phyloP scores from a whole-genome alignment of 1,140 invertebrate species.

The Limonius californicus region DNA sequence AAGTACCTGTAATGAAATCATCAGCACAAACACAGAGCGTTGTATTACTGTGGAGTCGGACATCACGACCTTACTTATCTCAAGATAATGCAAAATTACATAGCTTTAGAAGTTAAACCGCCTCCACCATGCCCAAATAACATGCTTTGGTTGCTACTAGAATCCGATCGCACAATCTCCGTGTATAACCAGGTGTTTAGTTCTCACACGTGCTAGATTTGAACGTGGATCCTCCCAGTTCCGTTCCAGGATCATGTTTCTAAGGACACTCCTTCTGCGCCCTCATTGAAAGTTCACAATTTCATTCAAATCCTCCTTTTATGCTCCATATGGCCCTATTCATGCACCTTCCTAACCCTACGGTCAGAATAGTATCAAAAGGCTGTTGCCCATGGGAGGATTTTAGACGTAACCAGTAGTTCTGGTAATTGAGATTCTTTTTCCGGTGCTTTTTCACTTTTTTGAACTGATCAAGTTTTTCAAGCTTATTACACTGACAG shows the following conservation, averaged over 20 bases:
- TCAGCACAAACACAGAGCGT: too few species aligned
- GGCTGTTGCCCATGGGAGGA: background rate
- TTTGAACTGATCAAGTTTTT: too few species aligned
- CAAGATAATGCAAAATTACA: constrained; percentile 20
- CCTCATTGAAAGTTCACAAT: background rate
- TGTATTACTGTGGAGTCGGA: background rate
- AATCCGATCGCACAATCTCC: constrained; percentile 16
- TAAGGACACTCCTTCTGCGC: background rate
- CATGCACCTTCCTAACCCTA: background rate
- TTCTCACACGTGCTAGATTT: background rate
- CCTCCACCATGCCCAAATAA: constrained; percentile 21
- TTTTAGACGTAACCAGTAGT: background rate
- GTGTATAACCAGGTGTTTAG: background rate
- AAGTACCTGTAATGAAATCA: too few species aligned
- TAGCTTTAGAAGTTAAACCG: constrained; percentile 21
- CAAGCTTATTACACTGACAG: too few species aligned
- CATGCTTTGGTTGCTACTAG: constrained; percentile 18
- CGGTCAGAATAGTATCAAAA: background rate
- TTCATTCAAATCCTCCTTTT: background rate
- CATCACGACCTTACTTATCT: constrained; percentile 18
- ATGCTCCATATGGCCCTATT: background rate
- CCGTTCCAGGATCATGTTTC: background rate
- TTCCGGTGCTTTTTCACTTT: background rate
- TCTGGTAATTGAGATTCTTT: background rate
- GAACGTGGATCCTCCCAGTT: background rate